Evolutionary conservation across 2,888 invertebrate species (phyloP), one percentile per base, ranked within the genome.

Genomic region (Pollenia amentaria): DNA sequence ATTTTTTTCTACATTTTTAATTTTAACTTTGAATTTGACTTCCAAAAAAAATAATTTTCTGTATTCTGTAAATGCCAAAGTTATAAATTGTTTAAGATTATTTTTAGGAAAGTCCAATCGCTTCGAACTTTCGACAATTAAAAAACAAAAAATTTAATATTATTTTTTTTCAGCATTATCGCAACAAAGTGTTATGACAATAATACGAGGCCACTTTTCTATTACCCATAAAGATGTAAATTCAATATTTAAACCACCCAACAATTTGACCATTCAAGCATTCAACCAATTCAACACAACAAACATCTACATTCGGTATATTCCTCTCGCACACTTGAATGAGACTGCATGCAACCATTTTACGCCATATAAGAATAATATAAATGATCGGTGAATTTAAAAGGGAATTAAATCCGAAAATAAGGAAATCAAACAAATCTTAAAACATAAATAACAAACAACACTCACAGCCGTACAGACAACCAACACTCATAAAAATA

Each of bases 371-470:
- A 60, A 53, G 60, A 75, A 84, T 38, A 67, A 78, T 78, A 70
- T 79, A 78, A 84, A 73, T 62, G 77, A 86, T 92, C 91, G 92
- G 92, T 90, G 88, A 89, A 92, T 92, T 91, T 91, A 88, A 91
- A 92, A 91, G 91, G 89, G 89, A 92, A 91, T 90, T 91, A 91
- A 92, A 92, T 91, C 90, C 90, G 91, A 90, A 91, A 91, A 92
- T 92, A 91, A 92, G 91, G 90, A 92, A 92, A 92, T 92, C 91
- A 92, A 92, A 92, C 91, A 87, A 87, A 92, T 92, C 91, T 89
- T 92, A 92, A 92, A 92, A 91, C 64, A 76, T 18, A 60, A 69
- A 62, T 57, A 78, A 60, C 78, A 69, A 69, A 78, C 53, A 76
- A 46, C 14, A 53, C 44, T 48, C 42, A 53, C 42, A 75, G 16